Evolutionary conservation across 2,113 vertebrate genomes (phyloP).

Genomic region (Dissostichus mawsoni): DNA sequence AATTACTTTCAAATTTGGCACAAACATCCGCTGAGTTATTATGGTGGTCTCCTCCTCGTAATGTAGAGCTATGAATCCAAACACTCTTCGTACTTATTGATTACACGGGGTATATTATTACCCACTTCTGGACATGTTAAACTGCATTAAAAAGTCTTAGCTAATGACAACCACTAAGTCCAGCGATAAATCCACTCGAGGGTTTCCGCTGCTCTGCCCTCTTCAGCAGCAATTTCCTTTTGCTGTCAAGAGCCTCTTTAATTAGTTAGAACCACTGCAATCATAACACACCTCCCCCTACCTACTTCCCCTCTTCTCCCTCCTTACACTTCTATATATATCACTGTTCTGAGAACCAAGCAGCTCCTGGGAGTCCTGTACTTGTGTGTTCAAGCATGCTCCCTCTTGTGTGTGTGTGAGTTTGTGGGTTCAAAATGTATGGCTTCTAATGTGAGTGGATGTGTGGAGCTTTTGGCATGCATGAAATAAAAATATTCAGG

Average conservation of each 20-base stretch:
- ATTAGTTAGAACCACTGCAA: constrained; percentile 69
- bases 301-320: constrained; percentile 19
- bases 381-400: constrained; percentile 55
- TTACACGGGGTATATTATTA: constrained; percentile 11
- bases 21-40: too few species aligned
- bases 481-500: constrained; percentile 81
- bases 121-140: constrained; percentile 20
- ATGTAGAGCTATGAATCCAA: not conserved
- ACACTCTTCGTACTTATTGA: not conserved
- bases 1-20: too few species aligned
- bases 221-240: constrained; percentile 57
- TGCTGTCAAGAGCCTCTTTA: constrained; percentile 70
- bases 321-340: constrained; percentile 66
- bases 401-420: constrained; percentile 2
- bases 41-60: not conserved
- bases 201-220: constrained; percentile 41
- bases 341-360: constrained; percentile 37
- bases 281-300: constrained; percentile 59
- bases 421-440: constrained; percentile 34
- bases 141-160: constrained; percentile 26
- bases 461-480: constrained; percentile 50
- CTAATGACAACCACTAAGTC: constrained; percentile 11
- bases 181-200: not conserved
- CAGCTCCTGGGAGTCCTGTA: constrained; percentile 63
- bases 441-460: constrained; percentile 22